Conservation (phyloP, 2,888 invertebrate species). For the Nebria brevicollis region DNA sequence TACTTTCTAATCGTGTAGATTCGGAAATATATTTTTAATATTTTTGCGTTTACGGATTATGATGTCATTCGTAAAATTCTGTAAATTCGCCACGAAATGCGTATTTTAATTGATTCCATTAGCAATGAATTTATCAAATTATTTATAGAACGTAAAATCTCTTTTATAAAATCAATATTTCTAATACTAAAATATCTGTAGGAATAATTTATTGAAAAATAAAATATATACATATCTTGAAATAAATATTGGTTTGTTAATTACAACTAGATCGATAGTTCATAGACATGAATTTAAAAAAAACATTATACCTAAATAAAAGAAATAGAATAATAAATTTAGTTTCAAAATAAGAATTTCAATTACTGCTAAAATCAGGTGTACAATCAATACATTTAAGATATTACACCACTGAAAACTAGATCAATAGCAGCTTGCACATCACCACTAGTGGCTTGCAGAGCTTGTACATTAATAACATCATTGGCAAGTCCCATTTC, state of each 20-base stretch:
- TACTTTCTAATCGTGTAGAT: too few species aligned
- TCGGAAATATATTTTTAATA: too few species aligned
- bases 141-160: too few species aligned
- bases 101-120: too few species aligned
- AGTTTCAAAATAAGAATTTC: neutral
- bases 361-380: neutral
- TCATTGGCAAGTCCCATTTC: conserved; percentile 92
- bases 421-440: conserved; percentile 92
- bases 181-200: neutral
- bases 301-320: too few species aligned
- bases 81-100: too few species aligned
- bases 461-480: conserved; percentile 82
- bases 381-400: neutral
- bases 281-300: too few species aligned
- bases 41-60: too few species aligned
- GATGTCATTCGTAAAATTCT: too few species aligned
- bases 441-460: conserved; percentile 84
- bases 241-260: neutral
- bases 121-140: too few species aligned
- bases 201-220: neutral
- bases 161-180: neutral
- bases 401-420: conserved; percentile 75
- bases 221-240: neutral
- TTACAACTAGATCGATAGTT: too few species aligned
- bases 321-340: neutral